phyloP scores from a whole-genome alignment of 2,888 invertebrate species.

The Eristalinus aeneus region DNA sequence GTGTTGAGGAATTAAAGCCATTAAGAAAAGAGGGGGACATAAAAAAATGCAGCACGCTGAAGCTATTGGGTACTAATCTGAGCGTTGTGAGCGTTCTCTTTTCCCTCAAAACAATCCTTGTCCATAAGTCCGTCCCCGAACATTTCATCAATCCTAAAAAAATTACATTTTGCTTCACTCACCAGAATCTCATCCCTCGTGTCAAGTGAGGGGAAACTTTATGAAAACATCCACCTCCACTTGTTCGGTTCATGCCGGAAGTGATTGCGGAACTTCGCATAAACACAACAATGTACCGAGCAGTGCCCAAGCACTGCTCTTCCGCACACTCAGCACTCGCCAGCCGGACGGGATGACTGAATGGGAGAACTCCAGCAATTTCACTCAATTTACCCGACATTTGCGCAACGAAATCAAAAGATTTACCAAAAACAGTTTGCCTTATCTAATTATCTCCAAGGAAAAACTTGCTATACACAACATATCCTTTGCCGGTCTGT shows the following conservation, averaged over 20 bases:
- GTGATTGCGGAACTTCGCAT: not conserved
- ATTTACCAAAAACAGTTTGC: conserved; percentile 47
- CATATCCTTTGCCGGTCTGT: too few relatives aligned
- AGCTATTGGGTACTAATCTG: too few relatives aligned
- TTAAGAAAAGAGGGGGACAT: too few relatives aligned
- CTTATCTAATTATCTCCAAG: conserved; percentile 41
- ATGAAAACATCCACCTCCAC: not conserved
- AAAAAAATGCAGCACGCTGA: too few relatives aligned
- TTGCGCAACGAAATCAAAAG: conserved; percentile 51
- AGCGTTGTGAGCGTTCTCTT: too few relatives aligned
- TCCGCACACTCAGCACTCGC: not conserved
- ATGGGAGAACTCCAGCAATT: conserved; percentile 7
- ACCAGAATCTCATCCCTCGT: not conserved
- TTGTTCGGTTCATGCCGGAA: not conserved
- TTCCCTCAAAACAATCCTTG: too few relatives aligned
- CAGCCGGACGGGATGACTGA: conserved; percentile 6
- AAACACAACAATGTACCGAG: not conserved
- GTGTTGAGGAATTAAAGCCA: too few relatives aligned
- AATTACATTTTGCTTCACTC: too few relatives aligned
- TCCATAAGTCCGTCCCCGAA: too few relatives aligned
- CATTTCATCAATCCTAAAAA: too few relatives aligned
- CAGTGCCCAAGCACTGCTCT: not conserved
- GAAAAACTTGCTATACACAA: conserved; percentile 10
- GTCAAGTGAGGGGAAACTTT: not conserved
- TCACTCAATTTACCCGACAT: conserved; percentile 34